phyloP scores from a whole-genome alignment of 37 sponge, comb jelly and placozoan species.

The Hormiphora californensis region DNA sequence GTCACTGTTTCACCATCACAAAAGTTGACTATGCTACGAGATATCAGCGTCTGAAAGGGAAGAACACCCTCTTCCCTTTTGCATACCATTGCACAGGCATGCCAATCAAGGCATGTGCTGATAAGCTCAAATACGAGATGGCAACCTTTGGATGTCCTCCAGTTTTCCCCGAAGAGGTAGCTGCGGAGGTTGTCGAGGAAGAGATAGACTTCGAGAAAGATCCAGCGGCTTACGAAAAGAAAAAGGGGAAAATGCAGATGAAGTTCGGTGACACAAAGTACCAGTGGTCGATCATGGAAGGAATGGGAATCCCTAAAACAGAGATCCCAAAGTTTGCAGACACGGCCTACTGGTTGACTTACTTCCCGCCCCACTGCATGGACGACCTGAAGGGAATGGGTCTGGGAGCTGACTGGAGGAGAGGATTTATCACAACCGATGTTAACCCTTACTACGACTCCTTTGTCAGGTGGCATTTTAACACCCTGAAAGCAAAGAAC shows the following conservation, averaged over 20 bases:
- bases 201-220: conserved; percentile 9
- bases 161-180: conserved; percentile 64
- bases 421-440: conserved; percentile 97
- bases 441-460: conserved; percentile 97
- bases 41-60: conserved; percentile 93
- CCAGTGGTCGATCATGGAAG: conserved; percentile 95
- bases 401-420: conserved; percentile 87
- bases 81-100: conserved; percentile 99
- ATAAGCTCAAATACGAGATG: conserved; percentile 87
- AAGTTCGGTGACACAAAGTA: conserved; percentile 68
- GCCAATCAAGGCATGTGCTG: conserved; percentile 99
- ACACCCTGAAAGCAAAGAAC: conserved; percentile 73
- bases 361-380: conserved; percentile 81
- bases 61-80: conserved; percentile 95
- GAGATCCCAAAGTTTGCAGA: conserved; percentile 90
- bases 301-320: conserved; percentile 68
- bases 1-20: conserved; percentile 91
- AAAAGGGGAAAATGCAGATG: conserved; percentile 81
- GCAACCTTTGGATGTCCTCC: conserved; percentile 88
- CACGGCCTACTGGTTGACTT: conserved; percentile 77
- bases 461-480: conserved; percentile 96
- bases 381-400: conserved; percentile 79
- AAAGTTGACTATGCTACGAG: conserved; percentile 97
- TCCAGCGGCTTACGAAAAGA: conserved; percentile 52
- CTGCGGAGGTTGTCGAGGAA: conserved; percentile 34